Percentiles rank a stretch among this genome's conserved stretches.
Evolutionary conservation across 1,140 invertebrate species (phyloP).

Genomic region (Sycophaga agraensis): DNA sequence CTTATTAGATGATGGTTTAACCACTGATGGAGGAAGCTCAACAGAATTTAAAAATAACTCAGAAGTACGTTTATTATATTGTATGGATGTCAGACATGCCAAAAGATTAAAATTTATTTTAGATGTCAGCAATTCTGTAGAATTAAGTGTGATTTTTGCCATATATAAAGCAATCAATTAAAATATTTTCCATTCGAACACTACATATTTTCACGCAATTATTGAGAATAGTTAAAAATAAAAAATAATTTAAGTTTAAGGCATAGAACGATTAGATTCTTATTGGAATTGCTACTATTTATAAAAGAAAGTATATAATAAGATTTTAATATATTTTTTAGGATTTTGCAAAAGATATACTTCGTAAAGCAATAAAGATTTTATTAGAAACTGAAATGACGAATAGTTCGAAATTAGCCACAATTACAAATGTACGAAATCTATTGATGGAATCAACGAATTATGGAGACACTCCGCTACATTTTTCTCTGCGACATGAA

Average conservation of each 20-base stretch:
- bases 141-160: too few relatives aligned
- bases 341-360: slow-evolving; percentile 37
- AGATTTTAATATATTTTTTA: slow-evolving; percentile 1
- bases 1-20: background rate
- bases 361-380: slow-evolving; percentile 33
- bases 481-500: slow-evolving; percentile 44
- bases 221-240: too few relatives aligned
- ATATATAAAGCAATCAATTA: too few relatives aligned
- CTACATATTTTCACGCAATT: too few relatives aligned
- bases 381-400: slow-evolving; percentile 27
- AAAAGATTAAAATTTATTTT: background rate
- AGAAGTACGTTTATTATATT: background rate
- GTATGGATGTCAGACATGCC: background rate
- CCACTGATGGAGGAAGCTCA: background rate
- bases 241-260: too few relatives aligned
- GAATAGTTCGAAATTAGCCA: slow-evolving; percentile 3
- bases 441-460: slow-evolving; percentile 40
- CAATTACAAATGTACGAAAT: slow-evolving; percentile 32
- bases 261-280: too few relatives aligned
- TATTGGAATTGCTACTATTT: too few relatives aligned
- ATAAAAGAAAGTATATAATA: too few relatives aligned
- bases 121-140: too few relatives aligned
- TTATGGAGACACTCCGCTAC: slow-evolving; percentile 46
- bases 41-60: background rate
- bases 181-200: too few relatives aligned